Evolutionary conservation across 1,140 invertebrate species (phyloP).

Genomic region (Drosophila ananassae): DNA sequence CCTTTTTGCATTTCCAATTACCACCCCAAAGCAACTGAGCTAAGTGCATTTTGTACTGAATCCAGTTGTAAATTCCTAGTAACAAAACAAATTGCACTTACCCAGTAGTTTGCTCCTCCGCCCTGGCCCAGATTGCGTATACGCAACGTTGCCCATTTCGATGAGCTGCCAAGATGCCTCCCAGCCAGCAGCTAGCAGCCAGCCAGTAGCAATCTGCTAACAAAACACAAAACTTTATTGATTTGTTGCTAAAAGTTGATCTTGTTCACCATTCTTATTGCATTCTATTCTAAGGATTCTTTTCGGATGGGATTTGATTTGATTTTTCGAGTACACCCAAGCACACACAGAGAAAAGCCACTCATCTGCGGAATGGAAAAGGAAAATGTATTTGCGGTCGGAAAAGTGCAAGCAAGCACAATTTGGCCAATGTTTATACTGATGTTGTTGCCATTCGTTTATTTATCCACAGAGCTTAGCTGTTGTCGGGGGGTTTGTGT

Average conservation of each 20-base stretch:
- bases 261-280: conserved; percentile 48
- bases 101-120: conserved; percentile 16
- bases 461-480: conserved; percentile 55
- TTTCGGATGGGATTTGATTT: conserved; percentile 65
- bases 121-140: conserved; percentile 46
- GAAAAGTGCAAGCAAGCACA: conserved; percentile 20
- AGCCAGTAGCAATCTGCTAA: conserved; percentile 4
- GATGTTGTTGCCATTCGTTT: conserved; percentile 28
- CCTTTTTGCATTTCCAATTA: conserved; percentile 20
- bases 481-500: conserved; percentile 45
- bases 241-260: conserved; percentile 68
- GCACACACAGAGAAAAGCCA: conserved; percentile 34
- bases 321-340: conserved; percentile 44
- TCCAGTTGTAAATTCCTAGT: conserved; percentile 4
- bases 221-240: conserved; percentile 55
- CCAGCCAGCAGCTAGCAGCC: conserved; percentile 3
- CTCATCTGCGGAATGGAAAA: conserved; percentile 24
- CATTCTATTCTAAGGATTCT: conserved; percentile 1
- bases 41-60: conserved; percentile 29
- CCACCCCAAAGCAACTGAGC: not conserved
- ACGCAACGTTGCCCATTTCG: conserved; percentile 46
- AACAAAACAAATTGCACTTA: conserved; percentile 27
- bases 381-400: conserved; percentile 60
- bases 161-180: conserved; percentile 6
- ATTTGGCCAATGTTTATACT: conserved; percentile 14